A percentile compares a stretch with the other conserved stretches of the same genome.
Conservation (phyloP, 1,140 invertebrate species). For the Papilio dardanus region DNA sequence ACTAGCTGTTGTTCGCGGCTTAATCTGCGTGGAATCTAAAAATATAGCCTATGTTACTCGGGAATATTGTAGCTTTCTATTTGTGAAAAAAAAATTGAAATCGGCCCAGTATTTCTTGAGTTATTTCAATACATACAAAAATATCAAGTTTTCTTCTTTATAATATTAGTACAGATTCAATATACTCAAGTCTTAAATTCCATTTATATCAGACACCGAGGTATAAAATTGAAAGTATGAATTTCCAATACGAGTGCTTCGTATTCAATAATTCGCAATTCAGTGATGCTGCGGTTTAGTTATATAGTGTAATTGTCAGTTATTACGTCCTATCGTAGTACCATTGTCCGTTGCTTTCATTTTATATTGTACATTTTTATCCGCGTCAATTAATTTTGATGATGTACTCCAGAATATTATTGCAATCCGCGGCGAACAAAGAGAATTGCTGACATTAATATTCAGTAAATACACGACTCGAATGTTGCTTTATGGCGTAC, state of each 20-base stretch:
- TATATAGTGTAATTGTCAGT: slow-evolving; percentile 42
- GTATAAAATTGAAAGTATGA: neutral
- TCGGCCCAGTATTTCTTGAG: too few species aligned
- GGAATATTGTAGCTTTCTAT: too few species aligned
- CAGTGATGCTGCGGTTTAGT: slow-evolving; percentile 7
- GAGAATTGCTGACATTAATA: slow-evolving; percentile 33
- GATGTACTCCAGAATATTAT: slow-evolving; percentile 34
- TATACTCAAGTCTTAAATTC: neutral
- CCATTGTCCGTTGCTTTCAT: slow-evolving; percentile 40
- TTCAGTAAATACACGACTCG: slow-evolving; percentile 18
- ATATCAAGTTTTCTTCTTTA: too few species aligned
- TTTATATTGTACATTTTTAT: slow-evolving; percentile 24
- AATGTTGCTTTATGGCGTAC: slow-evolving; percentile 21
- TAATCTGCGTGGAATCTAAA: too few species aligned
- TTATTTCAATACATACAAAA: too few species aligned
- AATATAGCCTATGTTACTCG: too few species aligned
- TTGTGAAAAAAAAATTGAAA: too few species aligned
- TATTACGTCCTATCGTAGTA: slow-evolving; percentile 44
- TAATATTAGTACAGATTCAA: too few species aligned
- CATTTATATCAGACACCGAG: too few species aligned
- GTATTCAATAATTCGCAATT: neutral
- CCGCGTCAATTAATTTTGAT: slow-evolving; percentile 37
- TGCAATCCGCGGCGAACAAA: slow-evolving; percentile 29
- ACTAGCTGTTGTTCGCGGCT: too few species aligned
- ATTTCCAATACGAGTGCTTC: neutral